Evolutionary conservation across 2,113 vertebrate genomes (phyloP), one percentile per base, ranked within the genome.

Genomic region (Stigmatopora argus): DNA sequence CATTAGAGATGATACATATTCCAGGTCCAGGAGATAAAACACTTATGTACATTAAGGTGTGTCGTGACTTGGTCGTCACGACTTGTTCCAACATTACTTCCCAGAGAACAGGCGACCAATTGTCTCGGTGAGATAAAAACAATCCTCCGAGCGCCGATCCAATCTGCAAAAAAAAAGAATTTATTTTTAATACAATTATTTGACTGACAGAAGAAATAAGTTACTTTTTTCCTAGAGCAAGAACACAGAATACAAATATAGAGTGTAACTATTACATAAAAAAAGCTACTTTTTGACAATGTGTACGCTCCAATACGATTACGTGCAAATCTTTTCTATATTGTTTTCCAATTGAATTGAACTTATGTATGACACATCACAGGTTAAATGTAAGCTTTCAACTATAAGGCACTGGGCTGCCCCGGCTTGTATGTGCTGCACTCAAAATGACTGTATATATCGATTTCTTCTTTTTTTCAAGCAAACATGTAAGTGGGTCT

Each of bases 121-220:
- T 62, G 87, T 86, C 85, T 90, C 79, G 35, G 41, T 62, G 58
- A 82, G 72, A 82, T 75, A 85, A 21, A 47, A 78, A 77, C 64
- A 85, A 78, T 83, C 38, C 38, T 55, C 76, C 83, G 79, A 86
- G 56, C 66, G 49, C 38, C 62, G 70, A 78, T 70, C 46, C 44
- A 3, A 84, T 84, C 79, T 47, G 35, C 26, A 23, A 23, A 21
- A 52, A 63, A 73, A 23, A 21, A 73, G 58, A 67, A 38, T 26
- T 47, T 62, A 45, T 62, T 64, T 31, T 41, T 3, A 35, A 63
- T 53, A 10, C 62, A 0, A 1, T 0, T 1, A 12, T 65, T 69
- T 69, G 48, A 49, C 7, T 12, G 11, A 31, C 48, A 8, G 35
- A 3, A 21, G 34, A 61, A 21, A 38, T 11, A 5, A 31, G 9